A percentile compares a stretch with the other conserved stretches of the same genome.
Conservation (phyloP, 1,140 invertebrate species). For the Hormaphis cornu region DNA sequence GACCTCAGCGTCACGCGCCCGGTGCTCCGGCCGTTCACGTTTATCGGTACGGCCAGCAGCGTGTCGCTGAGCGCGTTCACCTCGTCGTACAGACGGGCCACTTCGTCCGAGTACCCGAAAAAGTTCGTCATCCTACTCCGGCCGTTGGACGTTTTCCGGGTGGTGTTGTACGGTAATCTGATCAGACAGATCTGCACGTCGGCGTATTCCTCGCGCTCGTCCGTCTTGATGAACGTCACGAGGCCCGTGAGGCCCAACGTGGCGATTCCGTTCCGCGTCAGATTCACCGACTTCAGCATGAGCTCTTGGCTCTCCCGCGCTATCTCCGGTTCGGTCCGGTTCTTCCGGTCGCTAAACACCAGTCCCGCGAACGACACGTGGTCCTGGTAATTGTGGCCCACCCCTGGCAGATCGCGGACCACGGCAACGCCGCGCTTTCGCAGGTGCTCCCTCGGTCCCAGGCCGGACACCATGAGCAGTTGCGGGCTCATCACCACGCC, state of each 20-base stretch:
- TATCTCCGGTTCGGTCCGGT: not conserved
- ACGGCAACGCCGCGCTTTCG: slow-evolving; percentile 46
- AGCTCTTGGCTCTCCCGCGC: not conserved
- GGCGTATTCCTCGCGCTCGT: not conserved
- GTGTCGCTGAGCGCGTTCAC: slow-evolving; percentile 50
- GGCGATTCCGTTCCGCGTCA: not conserved
- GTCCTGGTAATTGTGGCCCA: slow-evolving; percentile 69
- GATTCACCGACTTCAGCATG: not conserved
- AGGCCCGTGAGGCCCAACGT: slow-evolving; percentile 3
- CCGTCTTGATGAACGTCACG: not conserved
- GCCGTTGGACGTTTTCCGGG: not conserved
- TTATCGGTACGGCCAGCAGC: slow-evolving; percentile 45
- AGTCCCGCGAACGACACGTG: slow-evolving; percentile 43
- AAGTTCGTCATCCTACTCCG: not conserved
- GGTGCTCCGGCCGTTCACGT: slow-evolving; percentile 45
- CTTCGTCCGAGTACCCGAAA: slow-evolving; percentile 53
- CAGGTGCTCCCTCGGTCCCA: slow-evolving; percentile 43
- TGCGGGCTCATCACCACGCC: slow-evolving; percentile 65
- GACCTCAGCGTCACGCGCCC: slow-evolving; percentile 45
- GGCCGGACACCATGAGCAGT: slow-evolving; percentile 44
- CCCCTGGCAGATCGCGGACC: slow-evolving; percentile 55
- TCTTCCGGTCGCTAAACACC: slow-evolving; percentile 11
- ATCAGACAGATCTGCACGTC: not conserved
- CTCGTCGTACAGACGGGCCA: slow-evolving; percentile 48
- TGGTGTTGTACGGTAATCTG: not conserved